Conservation (phyloP, 2,113 vertebrate genomes). For the Platysteira castanea region DNA sequence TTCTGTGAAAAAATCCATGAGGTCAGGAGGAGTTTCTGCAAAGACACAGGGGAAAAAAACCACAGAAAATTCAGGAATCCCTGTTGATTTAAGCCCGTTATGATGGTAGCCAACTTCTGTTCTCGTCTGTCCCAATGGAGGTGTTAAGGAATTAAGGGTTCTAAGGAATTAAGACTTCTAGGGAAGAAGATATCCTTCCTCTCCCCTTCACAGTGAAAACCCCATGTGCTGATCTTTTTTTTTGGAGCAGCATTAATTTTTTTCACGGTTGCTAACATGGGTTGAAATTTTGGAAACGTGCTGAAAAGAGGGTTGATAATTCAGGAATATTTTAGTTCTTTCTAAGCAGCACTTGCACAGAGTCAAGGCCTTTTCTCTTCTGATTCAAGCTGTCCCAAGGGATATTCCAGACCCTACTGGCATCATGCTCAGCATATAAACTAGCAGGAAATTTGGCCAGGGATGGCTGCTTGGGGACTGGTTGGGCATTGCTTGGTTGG, state of each 20-base stretch:
- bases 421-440: not conserved
- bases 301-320: not conserved
- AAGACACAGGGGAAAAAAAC: not conserved
- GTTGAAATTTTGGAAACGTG: not conserved
- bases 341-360: not conserved
- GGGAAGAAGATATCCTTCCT: not conserved
- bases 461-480: not conserved
- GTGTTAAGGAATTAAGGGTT: not conserved
- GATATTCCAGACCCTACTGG: not conserved
- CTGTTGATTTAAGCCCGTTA: not conserved
- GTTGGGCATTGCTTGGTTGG: not conserved
- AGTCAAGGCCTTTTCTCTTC: not conserved
- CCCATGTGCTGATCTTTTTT: not conserved
- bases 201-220: not conserved
- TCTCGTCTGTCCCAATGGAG: not conserved
- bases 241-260: not conserved
- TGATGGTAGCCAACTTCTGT: not conserved
- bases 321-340: not conserved
- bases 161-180: not conserved
- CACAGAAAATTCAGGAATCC: accelerated
- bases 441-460: not conserved
- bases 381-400: not conserved
- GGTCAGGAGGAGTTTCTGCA: not conserved
- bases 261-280: not conserved
- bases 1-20: not conserved